phyloP scores from a whole-genome alignment of 2,888 invertebrate species.

The Noctua comes region DNA sequence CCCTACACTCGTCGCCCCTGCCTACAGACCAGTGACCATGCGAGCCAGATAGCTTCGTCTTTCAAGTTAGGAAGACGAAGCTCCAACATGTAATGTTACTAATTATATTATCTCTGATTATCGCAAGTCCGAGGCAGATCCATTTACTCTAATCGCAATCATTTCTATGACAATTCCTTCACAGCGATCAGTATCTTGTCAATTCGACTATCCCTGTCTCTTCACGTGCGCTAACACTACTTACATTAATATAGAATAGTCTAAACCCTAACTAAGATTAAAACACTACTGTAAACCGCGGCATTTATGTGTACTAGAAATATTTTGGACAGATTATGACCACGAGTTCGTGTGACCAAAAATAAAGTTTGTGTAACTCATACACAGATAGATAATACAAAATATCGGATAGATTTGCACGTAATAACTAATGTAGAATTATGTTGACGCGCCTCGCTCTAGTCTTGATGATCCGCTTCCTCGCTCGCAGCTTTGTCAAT shows the following conservation, averaged over 20 bases:
- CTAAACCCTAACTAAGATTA: constrained; percentile 70
- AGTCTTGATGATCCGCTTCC: constrained; percentile 7
- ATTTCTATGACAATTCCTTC: constrained; percentile 61
- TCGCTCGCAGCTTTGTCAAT: constrained; percentile 10
- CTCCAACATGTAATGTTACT: constrained; percentile 15
- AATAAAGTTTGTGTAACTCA: constrained; percentile 72
- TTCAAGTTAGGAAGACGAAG: constrained; percentile 12
- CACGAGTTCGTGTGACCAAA: constrained; percentile 78
- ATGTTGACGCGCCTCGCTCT: constrained; percentile 7
- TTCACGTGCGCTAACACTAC: constrained; percentile 68
- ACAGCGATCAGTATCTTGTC: constrained; percentile 65
- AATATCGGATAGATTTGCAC: constrained; percentile 66
- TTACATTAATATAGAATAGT: constrained; percentile 69
- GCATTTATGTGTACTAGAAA: constrained; percentile 66
- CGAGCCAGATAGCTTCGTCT: constrained; percentile 2
- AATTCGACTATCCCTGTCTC: constrained; percentile 69
- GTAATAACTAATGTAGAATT: constrained; percentile 43
- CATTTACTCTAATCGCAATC: constrained; percentile 50
- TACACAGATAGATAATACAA: constrained; percentile 72
- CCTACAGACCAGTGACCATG: constrained; percentile 35
- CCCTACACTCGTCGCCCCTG: constrained; percentile 51
- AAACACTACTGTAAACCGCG: constrained; percentile 70
- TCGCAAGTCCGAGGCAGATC: constrained; percentile 46
- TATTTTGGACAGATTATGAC: constrained; percentile 86
- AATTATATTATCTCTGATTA: constrained; percentile 19